Evolutionary conservation across 2,113 vertebrate species (phyloP), one percentile per base, ranked within the genome.

Genomic region (Leiothrix lutea): DNA sequence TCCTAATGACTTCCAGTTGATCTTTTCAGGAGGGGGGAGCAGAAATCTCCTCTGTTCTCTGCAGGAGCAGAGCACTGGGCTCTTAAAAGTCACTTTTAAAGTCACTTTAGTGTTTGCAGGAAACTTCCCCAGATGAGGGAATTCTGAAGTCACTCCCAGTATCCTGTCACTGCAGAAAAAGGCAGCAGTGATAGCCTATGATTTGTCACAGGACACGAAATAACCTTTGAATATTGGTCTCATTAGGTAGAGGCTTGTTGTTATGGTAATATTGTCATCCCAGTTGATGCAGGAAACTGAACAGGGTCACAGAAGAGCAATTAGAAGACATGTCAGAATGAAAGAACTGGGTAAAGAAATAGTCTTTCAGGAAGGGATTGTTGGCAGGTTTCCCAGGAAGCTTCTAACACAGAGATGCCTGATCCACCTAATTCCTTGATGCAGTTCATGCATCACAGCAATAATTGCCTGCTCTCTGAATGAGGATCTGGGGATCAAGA

Each of bases 351-450:
- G 51, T 83, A 74, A 74, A 86, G 95, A 71, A 92, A 70, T 7
- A 66, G 47, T 51, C 38, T 87, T 79, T 74, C 35, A 89, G 78
- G 73, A 73, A 51, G 42, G 35, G 38, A 58, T 47, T 80, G 26
- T 11, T 92, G 83, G 69, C 89, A 91, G 44, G 14, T 91, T 96
- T 94, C 92, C 90, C 60, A 51, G 90, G 80, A 84, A 94, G 17
- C 38, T 70, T 57, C 51, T 70, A 61, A 71, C 44, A 62, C 45
- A 35, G 80, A 50, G n/a, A 65, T 47, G 67, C 20, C 21, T 60
- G 56, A 79, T 84, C 79, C 48, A 74, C 69, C 67, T 66, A 58
- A 89, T 74, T 80, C 45, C 35, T 61, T 72, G 50, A 8, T 84
- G 77, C 65, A 47, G 57, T 45, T 8, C 77, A 74, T 33, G 3